Evolutionary conservation across 2,888 invertebrate species (phyloP).

Genomic region (Tiliacea citrago): DNA sequence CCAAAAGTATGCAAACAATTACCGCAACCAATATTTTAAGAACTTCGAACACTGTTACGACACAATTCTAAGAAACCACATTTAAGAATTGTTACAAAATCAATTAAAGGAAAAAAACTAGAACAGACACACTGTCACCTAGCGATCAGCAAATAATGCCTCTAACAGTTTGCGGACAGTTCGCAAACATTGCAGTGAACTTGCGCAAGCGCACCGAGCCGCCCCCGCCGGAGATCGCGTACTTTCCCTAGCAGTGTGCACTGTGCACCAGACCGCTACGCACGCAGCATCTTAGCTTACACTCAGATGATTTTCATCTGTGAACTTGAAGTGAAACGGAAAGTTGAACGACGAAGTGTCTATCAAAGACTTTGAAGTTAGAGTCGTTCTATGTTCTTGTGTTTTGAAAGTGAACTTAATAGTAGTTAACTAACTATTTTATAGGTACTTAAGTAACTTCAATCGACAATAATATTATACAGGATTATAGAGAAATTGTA

Average conservation of each 20-base stretch:
- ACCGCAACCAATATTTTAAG: slow-evolving; percentile 11
- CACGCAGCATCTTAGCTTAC: slow-evolving; percentile 30
- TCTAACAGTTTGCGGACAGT: slow-evolving; percentile 38
- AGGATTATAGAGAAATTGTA: neutral
- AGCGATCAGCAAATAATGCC: slow-evolving; percentile 40
- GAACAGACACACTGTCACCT: slow-evolving; percentile 24
- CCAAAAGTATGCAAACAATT: neutral
- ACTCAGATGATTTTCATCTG: slow-evolving; percentile 40
- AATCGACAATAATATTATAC: neutral
- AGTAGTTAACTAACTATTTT: neutral
- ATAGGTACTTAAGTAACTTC: neutral
- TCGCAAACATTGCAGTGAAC: slow-evolving; percentile 53
- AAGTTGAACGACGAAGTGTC: slow-evolving; percentile 9
- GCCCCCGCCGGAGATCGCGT: slow-evolving; percentile 14
- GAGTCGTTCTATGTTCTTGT: slow-evolving; percentile 18
- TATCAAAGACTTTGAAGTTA: slow-evolving; percentile 29
- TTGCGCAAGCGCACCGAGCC: slow-evolving; percentile 57
- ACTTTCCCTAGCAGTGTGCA: slow-evolving; percentile 52
- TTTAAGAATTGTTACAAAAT: slow-evolving; percentile 36
- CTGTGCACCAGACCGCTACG: slow-evolving; percentile 36
- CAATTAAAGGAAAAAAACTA: slow-evolving; percentile 33
- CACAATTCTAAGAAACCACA: slow-evolving; percentile 10
- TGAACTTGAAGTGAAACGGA: slow-evolving; percentile 45
- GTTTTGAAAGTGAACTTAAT: slow-evolving; percentile 19
- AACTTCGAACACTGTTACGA: slow-evolving; percentile 14